A percentile compares a stretch with the other conserved stretches of the same genome.
These are phyloP conservation scores for Pocillopora meandrina DNA, from an alignment of 92 coral and sea anemone genomes.

Conservation along the genomic window DNA sequence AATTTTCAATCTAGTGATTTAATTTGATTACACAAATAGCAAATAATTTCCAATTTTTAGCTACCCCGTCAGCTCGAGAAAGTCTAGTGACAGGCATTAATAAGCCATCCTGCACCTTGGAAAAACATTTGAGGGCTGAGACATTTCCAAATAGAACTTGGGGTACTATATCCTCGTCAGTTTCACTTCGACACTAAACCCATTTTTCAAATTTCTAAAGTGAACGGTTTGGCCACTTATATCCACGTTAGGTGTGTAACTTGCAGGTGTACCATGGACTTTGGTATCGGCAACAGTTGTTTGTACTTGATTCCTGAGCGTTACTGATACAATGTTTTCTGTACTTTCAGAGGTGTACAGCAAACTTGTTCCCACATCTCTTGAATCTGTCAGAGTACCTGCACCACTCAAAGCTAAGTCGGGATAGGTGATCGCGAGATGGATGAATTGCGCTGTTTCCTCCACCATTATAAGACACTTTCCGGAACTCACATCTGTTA, in stretches of 20 bases:
- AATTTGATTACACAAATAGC: no score
- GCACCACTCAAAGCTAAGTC: conserved; percentile 13
- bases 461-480: conserved; percentile 66
- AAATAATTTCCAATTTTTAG: no score
- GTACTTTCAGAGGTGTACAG: conserved; percentile 23
- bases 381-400: background rate
- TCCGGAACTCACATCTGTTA: conserved; percentile 24
- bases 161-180: background rate
- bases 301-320: background rate
- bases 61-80: no score
- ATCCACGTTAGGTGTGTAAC: conserved; percentile 21
- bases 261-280: conserved; percentile 26
- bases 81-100: no score
- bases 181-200: conserved; percentile 44
- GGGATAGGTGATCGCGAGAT: conserved; percentile 47
- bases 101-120: no score
- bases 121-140: background rate
- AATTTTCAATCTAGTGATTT: no score
- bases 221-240: background rate
- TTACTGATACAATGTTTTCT: conserved; percentile 6
- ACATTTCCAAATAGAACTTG: background rate
- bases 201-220: conserved; percentile 35
- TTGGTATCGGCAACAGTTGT: background rate
- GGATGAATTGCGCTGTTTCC: conserved; percentile 22
- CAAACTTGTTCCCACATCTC: conserved; percentile 39